phyloP scores from a whole-genome alignment of 2,113 vertebrate species.

The Zosterops pallidus region DNA sequence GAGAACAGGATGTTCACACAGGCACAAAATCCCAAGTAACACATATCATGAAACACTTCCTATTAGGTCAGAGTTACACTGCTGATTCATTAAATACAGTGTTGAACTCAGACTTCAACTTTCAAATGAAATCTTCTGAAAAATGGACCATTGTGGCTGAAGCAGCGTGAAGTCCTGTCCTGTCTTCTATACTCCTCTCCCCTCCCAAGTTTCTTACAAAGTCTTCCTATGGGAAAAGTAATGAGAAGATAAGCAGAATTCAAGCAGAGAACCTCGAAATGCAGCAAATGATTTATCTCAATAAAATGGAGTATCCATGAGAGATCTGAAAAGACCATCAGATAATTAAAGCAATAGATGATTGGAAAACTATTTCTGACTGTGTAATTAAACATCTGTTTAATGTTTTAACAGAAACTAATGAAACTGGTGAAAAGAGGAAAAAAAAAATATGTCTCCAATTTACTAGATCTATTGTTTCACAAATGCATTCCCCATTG shows the following conservation, averaged over 20 bases:
- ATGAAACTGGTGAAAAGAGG: slow-evolving; percentile 32
- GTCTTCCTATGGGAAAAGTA: not conserved
- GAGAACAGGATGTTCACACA: slow-evolving; percentile 42
- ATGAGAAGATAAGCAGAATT: slow-evolving; percentile 8
- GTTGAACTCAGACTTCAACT: not conserved
- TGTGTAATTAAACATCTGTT: slow-evolving; percentile 54
- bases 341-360: slow-evolving; percentile 37
- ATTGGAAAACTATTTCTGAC: slow-evolving; percentile 41
- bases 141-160: not conserved
- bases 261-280: not conserved
- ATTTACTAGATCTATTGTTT: slow-evolving; percentile 38
- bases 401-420: slow-evolving; percentile 40
- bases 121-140: not conserved
- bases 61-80: not conserved
- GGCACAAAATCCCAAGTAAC: slow-evolving; percentile 16
- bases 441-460: not conserved
- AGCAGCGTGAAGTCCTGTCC: not conserved
- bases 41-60: slow-evolving; percentile 15
- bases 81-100: not conserved
- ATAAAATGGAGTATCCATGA: not conserved
- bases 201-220: not conserved
- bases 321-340: slow-evolving; percentile 9
- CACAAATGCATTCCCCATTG: no score
- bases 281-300: slow-evolving; percentile 21
- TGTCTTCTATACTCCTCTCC: not conserved